Evolutionary conservation across 2,888 invertebrate species (phyloP).

Genomic region (Coecobrya sp.): DNA sequence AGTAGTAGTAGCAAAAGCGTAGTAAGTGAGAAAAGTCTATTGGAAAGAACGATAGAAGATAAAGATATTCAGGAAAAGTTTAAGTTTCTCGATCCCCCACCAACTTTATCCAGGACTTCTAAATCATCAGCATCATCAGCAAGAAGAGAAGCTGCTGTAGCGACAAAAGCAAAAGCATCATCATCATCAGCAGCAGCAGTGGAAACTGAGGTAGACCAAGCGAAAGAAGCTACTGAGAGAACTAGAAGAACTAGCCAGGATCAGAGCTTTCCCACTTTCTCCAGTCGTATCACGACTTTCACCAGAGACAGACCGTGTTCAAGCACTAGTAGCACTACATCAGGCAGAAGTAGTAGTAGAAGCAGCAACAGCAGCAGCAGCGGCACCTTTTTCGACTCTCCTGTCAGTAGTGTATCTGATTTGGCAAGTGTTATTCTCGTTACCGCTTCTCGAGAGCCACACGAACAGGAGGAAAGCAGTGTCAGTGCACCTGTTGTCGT

Average conservation of each 20-base stretch:
- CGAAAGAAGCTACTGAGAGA: not conserved
- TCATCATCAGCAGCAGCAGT: not conserved
- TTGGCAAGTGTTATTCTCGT: constrained; percentile 12
- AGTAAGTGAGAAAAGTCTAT: not conserved
- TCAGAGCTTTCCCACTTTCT: constrained; percentile 52
- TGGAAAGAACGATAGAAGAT: not conserved
- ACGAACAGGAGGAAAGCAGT: not conserved
- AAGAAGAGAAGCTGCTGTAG: not conserved
- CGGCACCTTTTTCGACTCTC: not conserved
- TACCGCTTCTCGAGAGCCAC: not conserved
- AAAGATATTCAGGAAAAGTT: constrained; percentile 38
- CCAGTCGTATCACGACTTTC: constrained; percentile 77
- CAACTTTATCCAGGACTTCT: constrained; percentile 27
- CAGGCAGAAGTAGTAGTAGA: not conserved
- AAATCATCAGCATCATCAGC: constrained; percentile 37
- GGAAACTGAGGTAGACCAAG: not conserved
- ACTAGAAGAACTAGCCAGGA: constrained; percentile 44
- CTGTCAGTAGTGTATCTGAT: constrained; percentile 48
- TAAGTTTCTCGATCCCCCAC: not conserved
- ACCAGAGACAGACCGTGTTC: constrained; percentile 58
- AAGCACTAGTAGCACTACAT: constrained; percentile 5
- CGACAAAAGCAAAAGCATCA: constrained; percentile 2
- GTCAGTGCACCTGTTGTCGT: constrained; percentile 71
- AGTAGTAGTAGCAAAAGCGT: not conserved
- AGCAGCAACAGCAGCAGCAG: not conserved